Evolutionary conservation across 2,888 invertebrate species (phyloP).

Genomic region (Clostera curtula): DNA sequence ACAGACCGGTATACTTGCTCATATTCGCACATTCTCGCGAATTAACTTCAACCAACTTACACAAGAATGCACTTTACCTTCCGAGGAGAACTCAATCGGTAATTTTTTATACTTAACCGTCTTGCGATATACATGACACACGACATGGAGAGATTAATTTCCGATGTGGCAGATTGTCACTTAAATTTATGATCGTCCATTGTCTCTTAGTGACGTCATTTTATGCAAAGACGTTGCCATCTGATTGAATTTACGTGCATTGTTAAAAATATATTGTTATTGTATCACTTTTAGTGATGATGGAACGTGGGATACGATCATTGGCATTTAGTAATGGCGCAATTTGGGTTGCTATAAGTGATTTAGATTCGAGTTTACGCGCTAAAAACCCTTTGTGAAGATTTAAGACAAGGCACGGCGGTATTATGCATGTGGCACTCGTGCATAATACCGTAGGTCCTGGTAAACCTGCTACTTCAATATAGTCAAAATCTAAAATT

Average conservation of each 20-base stretch:
- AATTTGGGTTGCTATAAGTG: too few species aligned
- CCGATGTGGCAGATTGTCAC: conserved; percentile 68
- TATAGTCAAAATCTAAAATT: too few species aligned
- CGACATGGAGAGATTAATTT: conserved; percentile 67
- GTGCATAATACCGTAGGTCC: too few species aligned
- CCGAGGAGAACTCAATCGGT: conserved; percentile 55
- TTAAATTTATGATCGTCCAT: conserved; percentile 69
- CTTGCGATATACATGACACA: conserved; percentile 54
- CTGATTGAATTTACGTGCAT: conserved; percentile 36
- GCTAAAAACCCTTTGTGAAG: too few species aligned
- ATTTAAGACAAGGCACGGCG: too few species aligned
- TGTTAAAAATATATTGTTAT: conserved; percentile 24
- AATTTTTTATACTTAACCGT: conserved; percentile 59
- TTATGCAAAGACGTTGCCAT: conserved; percentile 43
- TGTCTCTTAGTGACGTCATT: conserved; percentile 66
- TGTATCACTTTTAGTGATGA: conserved; percentile 6
- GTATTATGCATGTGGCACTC: too few species aligned
- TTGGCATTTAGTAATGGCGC: background rate
- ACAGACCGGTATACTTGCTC: conserved; percentile 28
- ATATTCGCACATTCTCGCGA: conserved; percentile 63
- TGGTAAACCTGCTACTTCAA: too few species aligned
- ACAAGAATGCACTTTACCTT: conserved; percentile 70
- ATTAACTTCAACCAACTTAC: conserved; percentile 57
- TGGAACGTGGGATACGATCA: conserved; percentile 1
- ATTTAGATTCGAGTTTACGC: too few species aligned